A percentile compares a stretch with the other conserved stretches of the same genome.
Evolutionary conservation across 2,888 invertebrate species (phyloP).

Genomic region (Eilema depressum): DNA sequence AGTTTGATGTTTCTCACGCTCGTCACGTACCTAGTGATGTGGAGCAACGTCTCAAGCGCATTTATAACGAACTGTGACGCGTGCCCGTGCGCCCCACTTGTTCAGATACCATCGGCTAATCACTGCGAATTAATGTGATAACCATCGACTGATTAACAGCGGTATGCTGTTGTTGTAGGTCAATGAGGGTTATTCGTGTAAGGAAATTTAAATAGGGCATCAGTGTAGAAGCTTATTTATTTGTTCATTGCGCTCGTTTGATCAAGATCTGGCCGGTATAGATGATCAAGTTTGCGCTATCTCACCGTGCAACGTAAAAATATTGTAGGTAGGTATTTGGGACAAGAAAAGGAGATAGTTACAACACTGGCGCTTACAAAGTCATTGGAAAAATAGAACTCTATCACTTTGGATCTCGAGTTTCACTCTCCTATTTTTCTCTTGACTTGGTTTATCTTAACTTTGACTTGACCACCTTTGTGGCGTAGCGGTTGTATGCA

Average conservation of each 20-base stretch:
- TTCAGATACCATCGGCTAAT: conserved; percentile 65
- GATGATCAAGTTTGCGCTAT: neutral
- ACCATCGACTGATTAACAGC: conserved; percentile 50
- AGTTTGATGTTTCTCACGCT: conserved; percentile 55
- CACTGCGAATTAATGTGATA: conserved; percentile 66
- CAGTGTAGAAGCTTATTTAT: conserved; percentile 3
- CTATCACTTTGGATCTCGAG: too few species aligned
- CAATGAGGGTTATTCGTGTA: conserved; percentile 26
- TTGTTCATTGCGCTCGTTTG: neutral
- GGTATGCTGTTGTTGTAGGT: conserved; percentile 27
- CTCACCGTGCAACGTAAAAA: too few species aligned
- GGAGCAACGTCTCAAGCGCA: conserved; percentile 52
- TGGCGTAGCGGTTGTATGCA: too few species aligned
- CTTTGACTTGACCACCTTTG: too few species aligned
- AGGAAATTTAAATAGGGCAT: conserved; percentile 5
- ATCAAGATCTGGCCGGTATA: neutral
- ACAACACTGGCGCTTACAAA: too few species aligned
- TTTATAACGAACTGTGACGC: conserved; percentile 64
- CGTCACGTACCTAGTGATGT: conserved; percentile 61
- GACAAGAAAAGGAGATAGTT: too few species aligned
- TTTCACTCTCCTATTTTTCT: too few species aligned
- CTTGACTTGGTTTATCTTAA: too few species aligned
- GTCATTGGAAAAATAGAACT: too few species aligned
- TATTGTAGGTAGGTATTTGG: too few species aligned
- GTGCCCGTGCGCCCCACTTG: conserved; percentile 67